Base-by-base conservation (phyloP, 35 echinoderm and acorn worm species). In the Heliocidaris erythrogramma region DNA sequence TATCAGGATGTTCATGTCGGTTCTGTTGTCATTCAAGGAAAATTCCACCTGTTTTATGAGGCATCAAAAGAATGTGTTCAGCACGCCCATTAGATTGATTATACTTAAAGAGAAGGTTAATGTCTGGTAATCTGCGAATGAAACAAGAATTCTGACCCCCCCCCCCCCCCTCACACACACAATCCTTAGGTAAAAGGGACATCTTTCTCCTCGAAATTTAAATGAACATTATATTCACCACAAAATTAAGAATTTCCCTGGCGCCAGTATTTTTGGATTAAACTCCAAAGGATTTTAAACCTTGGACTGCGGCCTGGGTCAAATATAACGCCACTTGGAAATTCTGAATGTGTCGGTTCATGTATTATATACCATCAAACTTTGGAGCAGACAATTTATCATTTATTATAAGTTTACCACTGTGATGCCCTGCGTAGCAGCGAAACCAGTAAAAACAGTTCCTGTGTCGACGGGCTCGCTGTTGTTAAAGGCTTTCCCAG, bases 401-500 rank as follows among this genome's bases (percentile, higher is more conserved):
- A n/a, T 42, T 42, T 42, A 42, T 42, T 42, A 42, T 0, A 78
- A 4, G 3, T 78, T 89, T 92, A 92, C 91, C 47, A 30, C 48
- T 49, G 91, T 56, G 10, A 92, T 59, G 10, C 52, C 49, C 29
- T 95, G 90, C 4, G 30, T 91, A 47, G 95, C 96, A 94, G 95
- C 97, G 91, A 98, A 98, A 35, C 94, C 94, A n/a, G 69, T 94
- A 56, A 98, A 96, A 1, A 95, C 87, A 18, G 97, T 98, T 10
- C 96, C 97, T 9, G 56, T 30, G 17, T 93, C 65, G 7, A 92
- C 59, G 9, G 59, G n/a, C 14, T 95, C 78, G 10, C 92, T 94
- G 30, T 94, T 91, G 18, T 94, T 92, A 48, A 96, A 87, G n/a
- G 90, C 95, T 32, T 90, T 91, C 48, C 94, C 92, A 47, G 96